Conservation (phyloP, 2,888 invertebrate genomes). For the Agonopterix subpropinquella region DNA sequence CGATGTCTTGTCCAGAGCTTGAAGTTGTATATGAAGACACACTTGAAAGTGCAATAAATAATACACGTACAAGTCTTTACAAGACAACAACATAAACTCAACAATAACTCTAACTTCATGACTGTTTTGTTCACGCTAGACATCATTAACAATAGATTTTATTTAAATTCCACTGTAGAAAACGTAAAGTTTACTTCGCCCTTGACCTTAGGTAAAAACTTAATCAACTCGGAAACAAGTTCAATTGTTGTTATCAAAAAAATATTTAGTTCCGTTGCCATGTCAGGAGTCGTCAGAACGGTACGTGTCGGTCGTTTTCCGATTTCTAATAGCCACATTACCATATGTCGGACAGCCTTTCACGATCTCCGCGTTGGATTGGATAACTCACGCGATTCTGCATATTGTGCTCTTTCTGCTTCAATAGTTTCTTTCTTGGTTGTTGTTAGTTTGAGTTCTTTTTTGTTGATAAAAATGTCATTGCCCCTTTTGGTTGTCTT, state of each 20-base stretch:
- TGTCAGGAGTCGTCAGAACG: constrained; percentile 28
- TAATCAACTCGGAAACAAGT: too few relatives aligned
- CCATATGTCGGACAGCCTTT: constrained; percentile 57
- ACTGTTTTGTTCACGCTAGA: not conserved
- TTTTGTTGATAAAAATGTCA: too few relatives aligned
- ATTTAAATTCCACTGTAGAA: not conserved
- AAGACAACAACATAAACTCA: not conserved
- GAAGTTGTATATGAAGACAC: too few relatives aligned
- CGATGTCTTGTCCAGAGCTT: too few relatives aligned
- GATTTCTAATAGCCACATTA: constrained; percentile 65
- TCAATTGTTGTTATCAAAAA: constrained; percentile 5
- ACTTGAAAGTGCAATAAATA: too few relatives aligned
- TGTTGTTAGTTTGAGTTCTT: too few relatives aligned
- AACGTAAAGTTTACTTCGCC: too few relatives aligned
- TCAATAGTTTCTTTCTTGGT: not conserved
- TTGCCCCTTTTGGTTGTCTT: too few relatives aligned
- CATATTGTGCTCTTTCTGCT: constrained; percentile 7
- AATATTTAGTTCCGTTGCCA: constrained; percentile 28
- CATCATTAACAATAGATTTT: not conserved
- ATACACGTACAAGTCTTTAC: not conserved
- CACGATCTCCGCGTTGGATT: constrained; percentile 52
- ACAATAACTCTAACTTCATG: not conserved
- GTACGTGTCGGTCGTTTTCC: constrained; percentile 40
- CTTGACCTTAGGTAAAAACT: too few relatives aligned
- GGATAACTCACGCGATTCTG: constrained; percentile 47